phyloP scores from a whole-genome alignment of 2,888 invertebrate genomes.

The Meteorus cinctellus region DNA sequence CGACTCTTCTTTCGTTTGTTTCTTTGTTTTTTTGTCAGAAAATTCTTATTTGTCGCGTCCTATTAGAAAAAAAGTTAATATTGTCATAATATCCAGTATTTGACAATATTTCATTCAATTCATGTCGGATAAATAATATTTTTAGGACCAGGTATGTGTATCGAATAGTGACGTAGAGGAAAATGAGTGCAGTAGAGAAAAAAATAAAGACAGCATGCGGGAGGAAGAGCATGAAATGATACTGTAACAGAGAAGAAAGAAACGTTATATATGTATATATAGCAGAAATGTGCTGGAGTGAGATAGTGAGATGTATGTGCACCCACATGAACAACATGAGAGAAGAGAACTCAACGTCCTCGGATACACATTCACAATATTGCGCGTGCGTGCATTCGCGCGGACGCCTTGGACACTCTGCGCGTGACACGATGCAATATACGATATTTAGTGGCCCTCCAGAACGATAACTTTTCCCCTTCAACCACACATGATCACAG shows the following conservation, averaged over 20 bases:
- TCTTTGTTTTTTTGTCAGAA: too few species aligned
- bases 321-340: conserved; percentile 14
- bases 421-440: conserved; percentile 47
- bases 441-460: conserved; percentile 50
- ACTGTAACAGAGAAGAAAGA: not conserved
- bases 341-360: conserved; percentile 8
- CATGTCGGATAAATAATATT: not conserved
- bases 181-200: too few species aligned
- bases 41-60: too few species aligned
- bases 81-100: too few species aligned
- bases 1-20: not conserved
- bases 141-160: not conserved
- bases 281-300: not conserved
- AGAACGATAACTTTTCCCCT: conserved; percentile 51
- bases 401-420: conserved; percentile 26
- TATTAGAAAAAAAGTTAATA: too few species aligned
- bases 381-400: conserved; percentile 36
- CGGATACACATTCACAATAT: not conserved
- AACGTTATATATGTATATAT: not conserved
- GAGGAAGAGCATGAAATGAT: not conserved
- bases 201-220: not conserved
- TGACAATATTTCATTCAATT: too few species aligned
- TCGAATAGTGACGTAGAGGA: too few species aligned
- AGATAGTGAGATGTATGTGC: conserved; percentile 15
- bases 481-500: not conserved